phyloP scores from a whole-genome alignment of 2,888 invertebrate genomes.

The Brachyopa scutellaris region DNA sequence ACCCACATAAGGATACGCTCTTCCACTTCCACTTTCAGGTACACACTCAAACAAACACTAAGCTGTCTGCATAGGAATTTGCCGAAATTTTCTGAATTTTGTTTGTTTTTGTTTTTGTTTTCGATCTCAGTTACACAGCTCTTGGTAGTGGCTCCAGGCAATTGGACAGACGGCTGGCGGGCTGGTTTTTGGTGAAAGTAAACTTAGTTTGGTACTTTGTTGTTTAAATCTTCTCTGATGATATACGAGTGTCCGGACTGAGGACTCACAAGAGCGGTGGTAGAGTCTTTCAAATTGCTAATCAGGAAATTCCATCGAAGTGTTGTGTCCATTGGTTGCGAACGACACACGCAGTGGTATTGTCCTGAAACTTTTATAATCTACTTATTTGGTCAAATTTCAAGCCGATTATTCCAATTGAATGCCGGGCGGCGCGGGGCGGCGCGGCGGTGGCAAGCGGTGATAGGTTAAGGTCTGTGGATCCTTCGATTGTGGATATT shows the following conservation, averaged over 20 bases:
- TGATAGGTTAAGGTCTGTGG: not conserved
- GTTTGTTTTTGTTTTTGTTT: not conserved
- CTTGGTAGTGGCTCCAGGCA: not conserved
- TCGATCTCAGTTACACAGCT: conserved; percentile 43
- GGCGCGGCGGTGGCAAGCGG: not conserved
- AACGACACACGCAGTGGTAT: conserved; percentile 3
- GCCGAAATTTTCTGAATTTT: conserved; percentile 24
- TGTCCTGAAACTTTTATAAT: conserved; percentile 46
- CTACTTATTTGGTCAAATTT: conserved; percentile 66
- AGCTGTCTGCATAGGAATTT: conserved; percentile 31
- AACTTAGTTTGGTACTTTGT: conserved; percentile 41
- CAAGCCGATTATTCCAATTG: conserved; percentile 66
- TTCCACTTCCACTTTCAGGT: too few relatives aligned
- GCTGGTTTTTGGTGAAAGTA: conserved; percentile 18
- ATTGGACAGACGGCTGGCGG: not conserved
- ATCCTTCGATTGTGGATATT: conserved; percentile 37
- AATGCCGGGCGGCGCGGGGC: conserved; percentile 15
- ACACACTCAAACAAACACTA: conserved; percentile 5
- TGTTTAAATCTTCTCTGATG: conserved; percentile 38
- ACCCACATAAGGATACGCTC: too few relatives aligned
- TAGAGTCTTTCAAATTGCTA: conserved; percentile 21
- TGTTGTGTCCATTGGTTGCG: conserved; percentile 32
- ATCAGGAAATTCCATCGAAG: conserved; percentile 32
- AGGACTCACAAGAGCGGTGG: not conserved
- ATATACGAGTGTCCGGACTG: not conserved